Base-by-base conservation (phyloP, 2,888 invertebrate species). In the Amiota minor region DNA sequence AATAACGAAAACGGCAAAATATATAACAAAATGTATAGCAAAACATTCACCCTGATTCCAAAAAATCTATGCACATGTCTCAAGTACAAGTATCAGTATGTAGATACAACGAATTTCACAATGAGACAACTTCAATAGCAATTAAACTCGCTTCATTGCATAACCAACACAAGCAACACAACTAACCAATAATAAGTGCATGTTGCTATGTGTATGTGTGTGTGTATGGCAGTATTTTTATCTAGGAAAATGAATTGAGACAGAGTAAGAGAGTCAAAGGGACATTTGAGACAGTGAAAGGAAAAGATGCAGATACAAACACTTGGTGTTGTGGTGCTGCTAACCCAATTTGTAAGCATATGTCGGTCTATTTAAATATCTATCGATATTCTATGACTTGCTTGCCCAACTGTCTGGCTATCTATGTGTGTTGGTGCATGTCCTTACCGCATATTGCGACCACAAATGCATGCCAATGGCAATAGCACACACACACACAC, bases 71-170 rank as follows among this genome's bases (percentile, higher is more conserved):
- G 56, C 18, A 18, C 2, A 1, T 8, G 9, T 56, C n/a, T n/a
- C n/a, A n/a, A n/a, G 14, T 0, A 18, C 18, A 18, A 16, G 56
- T 56, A 18, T 14, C 16, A 50, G 53, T 18, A 56, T 14, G 3
- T 18, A 56, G 56, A 56, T 56, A 18, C 56, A 18, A 18, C n/a
- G 18, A 2, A 56, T 56, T 35, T 3, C 35, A 18, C 56, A 56
- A 56, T 56, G 16, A 56, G 56, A 45, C 49, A 67, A 67, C 67
- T 67, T 67, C 67, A 67, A 67, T 67, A 50, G 46, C 67, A 67
- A 67, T 67, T 67, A 67, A 67, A 67, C 20, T 49, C 50, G 67
- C 67, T 67, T 67, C 67, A 50, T 14, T 67, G 46, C 49, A 67
- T 46, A 67, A 67, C 20, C 49, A 45, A 50, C 49, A 65, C 20